A percentile compares a stretch with the other conserved stretches of the same genome.
Conservation (phyloP, 64 coral and sea anemone species). For the Trachythela sp. region DNA sequence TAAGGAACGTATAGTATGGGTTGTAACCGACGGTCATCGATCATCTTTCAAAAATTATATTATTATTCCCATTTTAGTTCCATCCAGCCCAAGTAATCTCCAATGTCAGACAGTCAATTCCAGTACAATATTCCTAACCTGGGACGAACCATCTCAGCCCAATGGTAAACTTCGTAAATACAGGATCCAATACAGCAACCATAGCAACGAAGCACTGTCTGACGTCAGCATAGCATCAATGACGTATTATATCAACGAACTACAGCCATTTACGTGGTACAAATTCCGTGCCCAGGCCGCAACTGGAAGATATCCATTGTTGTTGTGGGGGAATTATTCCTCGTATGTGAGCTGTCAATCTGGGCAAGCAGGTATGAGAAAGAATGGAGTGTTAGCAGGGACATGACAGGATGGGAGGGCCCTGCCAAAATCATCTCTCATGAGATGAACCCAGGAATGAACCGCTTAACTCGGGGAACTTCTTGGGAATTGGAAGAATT, state of each 20-base stretch:
- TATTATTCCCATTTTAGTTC: slow-evolving; percentile 42
- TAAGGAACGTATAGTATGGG: too few relatives aligned
- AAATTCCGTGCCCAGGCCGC: slow-evolving; percentile 57
- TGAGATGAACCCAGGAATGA: too few relatives aligned
- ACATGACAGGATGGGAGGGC: too few relatives aligned
- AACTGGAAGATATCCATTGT: slow-evolving; percentile 11
- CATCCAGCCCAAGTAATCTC: slow-evolving; percentile 48
- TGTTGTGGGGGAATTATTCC: slow-evolving; percentile 79
- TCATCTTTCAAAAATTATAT: neutral
- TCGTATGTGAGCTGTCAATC: slow-evolving; percentile 37
- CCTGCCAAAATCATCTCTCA: too few relatives aligned
- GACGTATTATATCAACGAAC: slow-evolving; percentile 26
- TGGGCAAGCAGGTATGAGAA: slow-evolving; percentile 63
- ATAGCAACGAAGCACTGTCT: slow-evolving; percentile 11
- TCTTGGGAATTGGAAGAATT: too few relatives aligned
- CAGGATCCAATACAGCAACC: slow-evolving; percentile 60
- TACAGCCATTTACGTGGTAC: slow-evolving; percentile 63
- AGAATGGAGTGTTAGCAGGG: neutral
- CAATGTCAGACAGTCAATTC: slow-evolving; percentile 34
- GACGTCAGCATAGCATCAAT: neutral
- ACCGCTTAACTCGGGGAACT: too few relatives aligned
- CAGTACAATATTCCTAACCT: slow-evolving; percentile 52
- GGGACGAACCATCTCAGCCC: slow-evolving; percentile 48
- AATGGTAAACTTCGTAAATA: slow-evolving; percentile 68
- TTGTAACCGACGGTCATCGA: too few relatives aligned